Evolutionary conservation across 2,797 vertebrate species (phyloP), one percentile per base, ranked within the genome.

Genomic region (Gallinago stenura): DNA sequence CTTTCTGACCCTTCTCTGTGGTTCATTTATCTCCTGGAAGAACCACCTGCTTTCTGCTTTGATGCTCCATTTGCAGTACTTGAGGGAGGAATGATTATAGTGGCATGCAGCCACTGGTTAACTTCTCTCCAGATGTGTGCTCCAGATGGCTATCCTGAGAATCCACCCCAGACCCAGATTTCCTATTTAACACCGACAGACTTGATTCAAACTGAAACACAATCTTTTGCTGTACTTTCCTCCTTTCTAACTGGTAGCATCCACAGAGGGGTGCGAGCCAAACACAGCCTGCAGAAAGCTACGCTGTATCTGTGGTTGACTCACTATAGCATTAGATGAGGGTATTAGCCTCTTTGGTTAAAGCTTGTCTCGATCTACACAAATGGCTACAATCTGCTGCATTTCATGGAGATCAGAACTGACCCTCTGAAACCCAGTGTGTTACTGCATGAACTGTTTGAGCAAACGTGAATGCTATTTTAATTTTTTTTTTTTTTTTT

Each of bases 11-110:
- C 68, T 88, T 93, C 58, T 95, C 71, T 73, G 77, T 95, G 94
- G 91, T 88, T 95, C 94, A 94, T 93, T 96, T 96, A 64, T 64
- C 92, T 95, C 93, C 89, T 94, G 94, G 75, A 97, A 97, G 86
- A 96, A 72, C 71, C 94, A 96, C 92, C 93, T 96, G 96, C 82
- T 94, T 96, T 97, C 88, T 96, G 96, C 90, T 97, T 95, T 95
- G 96, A 94, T 94, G 80, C 54, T 94, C 81, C 82, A 79, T 96
- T 97, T 97, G 90, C 84, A 79, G 90, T 87, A 89, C 93, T 95
- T 94, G 94, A 87, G 92, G 85, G 90, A 97, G 91, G 77, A 96
- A 73, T 89, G 69, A 94, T 97, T 92, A 64, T 4, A 79, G 87
- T 96, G 94, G 90, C 95, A 83, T 50, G 53, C 66, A 94, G 95